A percentile compares a stretch with the other conserved stretches of the same genome.
Evolutionary conservation across 2,888 invertebrate genomes (phyloP).

Genomic region (Leucoma salicis): DNA sequence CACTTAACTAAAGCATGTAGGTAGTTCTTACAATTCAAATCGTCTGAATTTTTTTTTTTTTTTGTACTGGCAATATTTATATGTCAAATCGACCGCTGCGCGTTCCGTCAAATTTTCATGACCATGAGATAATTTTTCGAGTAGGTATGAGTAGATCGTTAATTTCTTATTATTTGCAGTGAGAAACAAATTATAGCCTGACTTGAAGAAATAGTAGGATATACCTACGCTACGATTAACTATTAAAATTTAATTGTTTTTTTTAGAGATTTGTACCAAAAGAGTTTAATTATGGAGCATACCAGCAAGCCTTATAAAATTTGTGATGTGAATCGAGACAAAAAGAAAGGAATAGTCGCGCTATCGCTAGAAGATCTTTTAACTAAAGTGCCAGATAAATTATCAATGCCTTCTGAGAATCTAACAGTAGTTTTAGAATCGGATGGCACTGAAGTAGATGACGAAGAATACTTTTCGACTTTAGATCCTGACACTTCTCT

Average conservation of each 20-base stretch:
- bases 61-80: slow-evolving; percentile 32
- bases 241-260: background rate
- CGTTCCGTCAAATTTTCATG: slow-evolving; percentile 10
- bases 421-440: slow-evolving; percentile 93
- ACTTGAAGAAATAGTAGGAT: background rate
- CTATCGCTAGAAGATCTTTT: slow-evolving; percentile 89
- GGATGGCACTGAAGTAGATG: slow-evolving; percentile 97
- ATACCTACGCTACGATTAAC: background rate
- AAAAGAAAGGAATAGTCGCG: slow-evolving; percentile 92
- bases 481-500: slow-evolving; percentile 93
- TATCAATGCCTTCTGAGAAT: slow-evolving; percentile 84
- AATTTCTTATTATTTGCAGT: background rate
- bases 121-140: background rate
- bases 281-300: slow-evolving; percentile 74
- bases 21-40: too few relatives aligned
- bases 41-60: too few relatives aligned
- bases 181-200: background rate
- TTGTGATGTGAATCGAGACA: slow-evolving; percentile 89
- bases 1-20: too few relatives aligned
- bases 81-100: slow-evolving; percentile 31
- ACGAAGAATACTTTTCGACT: slow-evolving; percentile 96
- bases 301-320: slow-evolving; percentile 88
- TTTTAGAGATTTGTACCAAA: background rate
- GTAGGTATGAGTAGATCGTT: background rate
- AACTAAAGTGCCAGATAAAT: slow-evolving; percentile 88